Evolutionary conservation across 2,113 vertebrate genomes (phyloP).

Genomic region (Paradisaea rubra): DNA sequence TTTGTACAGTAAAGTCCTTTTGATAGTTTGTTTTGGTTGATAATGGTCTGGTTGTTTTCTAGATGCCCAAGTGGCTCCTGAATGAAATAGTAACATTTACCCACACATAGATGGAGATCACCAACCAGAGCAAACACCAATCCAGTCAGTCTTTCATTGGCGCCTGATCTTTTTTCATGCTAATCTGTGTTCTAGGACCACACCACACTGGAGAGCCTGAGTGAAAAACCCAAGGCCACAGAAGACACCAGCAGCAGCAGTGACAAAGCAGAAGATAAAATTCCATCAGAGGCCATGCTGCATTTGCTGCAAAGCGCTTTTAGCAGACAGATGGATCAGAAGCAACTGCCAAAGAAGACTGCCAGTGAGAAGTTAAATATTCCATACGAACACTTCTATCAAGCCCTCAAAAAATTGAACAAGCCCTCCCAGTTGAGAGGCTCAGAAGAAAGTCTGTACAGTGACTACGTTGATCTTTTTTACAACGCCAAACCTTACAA

Average conservation of each 20-base stretch:
- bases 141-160: background rate
- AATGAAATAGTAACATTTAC: background rate
- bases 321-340: constrained; percentile 69
- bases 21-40: background rate
- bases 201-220: constrained; percentile 52
- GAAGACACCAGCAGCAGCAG: background rate
- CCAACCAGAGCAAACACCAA: background rate
- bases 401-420: constrained; percentile 86
- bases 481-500: constrained; percentile 87
- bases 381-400: constrained; percentile 81
- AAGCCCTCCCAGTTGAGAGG: constrained; percentile 72
- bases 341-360: constrained; percentile 59
- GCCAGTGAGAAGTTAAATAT: constrained; percentile 67
- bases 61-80: background rate
- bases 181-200: constrained; percentile 73
- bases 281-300: constrained; percentile 76
- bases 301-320: constrained; percentile 86
- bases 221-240: constrained; percentile 11
- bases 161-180: background rate
- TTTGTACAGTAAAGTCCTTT: background rate
- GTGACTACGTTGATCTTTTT: constrained; percentile 88
- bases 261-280: constrained; percentile 36
- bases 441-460: constrained; percentile 81
- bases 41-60: background rate
- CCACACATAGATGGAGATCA: background rate